phyloP scores from a whole-genome alignment of 2,888 invertebrate genomes.

The Ormyrus nitidulus region DNA sequence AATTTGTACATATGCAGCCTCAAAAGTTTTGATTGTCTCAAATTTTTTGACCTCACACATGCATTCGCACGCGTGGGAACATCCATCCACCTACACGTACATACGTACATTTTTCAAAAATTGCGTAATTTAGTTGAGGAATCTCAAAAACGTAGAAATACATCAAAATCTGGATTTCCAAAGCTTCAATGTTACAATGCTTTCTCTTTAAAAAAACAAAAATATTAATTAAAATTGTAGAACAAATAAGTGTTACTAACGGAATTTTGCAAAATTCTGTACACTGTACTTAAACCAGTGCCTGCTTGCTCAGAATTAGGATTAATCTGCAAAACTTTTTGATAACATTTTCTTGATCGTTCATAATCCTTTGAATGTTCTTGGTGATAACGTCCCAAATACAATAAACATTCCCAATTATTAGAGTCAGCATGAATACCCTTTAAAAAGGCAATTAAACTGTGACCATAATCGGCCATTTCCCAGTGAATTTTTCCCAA shows the following conservation, averaged over 20 bases:
- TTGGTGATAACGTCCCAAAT: slow-evolving; percentile 86
- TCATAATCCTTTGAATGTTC: slow-evolving; percentile 80
- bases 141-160: no score
- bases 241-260: slow-evolving; percentile 69
- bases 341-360: slow-evolving; percentile 89
- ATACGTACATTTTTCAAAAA: no score
- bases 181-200: not conserved
- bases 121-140: no score
- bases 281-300: slow-evolving; percentile 85
- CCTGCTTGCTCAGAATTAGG: slow-evolving; percentile 82
- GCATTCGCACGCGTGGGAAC: no score
- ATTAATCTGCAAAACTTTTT: slow-evolving; percentile 88
- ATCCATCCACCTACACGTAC: no score
- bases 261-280: slow-evolving; percentile 82
- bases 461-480: slow-evolving; percentile 79
- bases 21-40: no score
- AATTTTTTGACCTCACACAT: no score
- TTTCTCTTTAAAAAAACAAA: not conserved
- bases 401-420: slow-evolving; percentile 84
- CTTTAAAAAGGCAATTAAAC: slow-evolving; percentile 81
- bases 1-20: no score
- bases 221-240: not conserved
- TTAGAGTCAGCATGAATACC: slow-evolving; percentile 82
- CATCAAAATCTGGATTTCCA: no score
- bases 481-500: slow-evolving; percentile 81